A percentile compares a stretch with the other conserved stretches of the same genome.
Conservation (phyloP, 2,888 invertebrate species). For the Nephrotoma appendiculata region DNA sequence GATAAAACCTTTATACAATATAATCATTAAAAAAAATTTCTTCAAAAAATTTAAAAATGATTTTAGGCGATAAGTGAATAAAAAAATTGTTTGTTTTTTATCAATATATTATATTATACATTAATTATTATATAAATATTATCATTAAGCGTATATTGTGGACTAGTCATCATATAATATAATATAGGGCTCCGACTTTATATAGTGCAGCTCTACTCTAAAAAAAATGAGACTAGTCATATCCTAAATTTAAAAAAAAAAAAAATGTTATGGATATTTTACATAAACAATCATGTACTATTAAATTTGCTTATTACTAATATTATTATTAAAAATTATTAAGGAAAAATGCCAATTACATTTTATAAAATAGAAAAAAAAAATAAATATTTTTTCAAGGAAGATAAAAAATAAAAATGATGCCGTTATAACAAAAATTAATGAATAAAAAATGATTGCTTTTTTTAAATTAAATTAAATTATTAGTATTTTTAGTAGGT, state of each 20-base stretch:
- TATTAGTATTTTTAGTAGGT: not conserved
- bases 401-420: not conserved
- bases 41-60: not conserved
- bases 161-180: not conserved
- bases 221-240: not conserved
- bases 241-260: not conserved
- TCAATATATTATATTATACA: slow-evolving; percentile 1
- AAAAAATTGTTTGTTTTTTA: slow-evolving; percentile 2
- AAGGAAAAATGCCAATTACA: slow-evolving; percentile 1
- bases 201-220: not conserved
- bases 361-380: not conserved
- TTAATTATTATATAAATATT: slow-evolving; percentile 2
- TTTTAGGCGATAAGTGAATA: not conserved
- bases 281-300: slow-evolving; percentile 4
- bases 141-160: not conserved
- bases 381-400: not conserved
- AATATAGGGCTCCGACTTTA: not conserved
- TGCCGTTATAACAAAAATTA: not conserved
- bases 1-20: slow-evolving; percentile 2
- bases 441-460: not conserved
- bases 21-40: not conserved
- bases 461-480: not conserved
- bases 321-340: not conserved
- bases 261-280: not conserved
- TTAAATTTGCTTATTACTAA: not conserved